Base-by-base conservation (phyloP, 2,888 invertebrate genomes). In the Drosophila setosimentum region DNA sequence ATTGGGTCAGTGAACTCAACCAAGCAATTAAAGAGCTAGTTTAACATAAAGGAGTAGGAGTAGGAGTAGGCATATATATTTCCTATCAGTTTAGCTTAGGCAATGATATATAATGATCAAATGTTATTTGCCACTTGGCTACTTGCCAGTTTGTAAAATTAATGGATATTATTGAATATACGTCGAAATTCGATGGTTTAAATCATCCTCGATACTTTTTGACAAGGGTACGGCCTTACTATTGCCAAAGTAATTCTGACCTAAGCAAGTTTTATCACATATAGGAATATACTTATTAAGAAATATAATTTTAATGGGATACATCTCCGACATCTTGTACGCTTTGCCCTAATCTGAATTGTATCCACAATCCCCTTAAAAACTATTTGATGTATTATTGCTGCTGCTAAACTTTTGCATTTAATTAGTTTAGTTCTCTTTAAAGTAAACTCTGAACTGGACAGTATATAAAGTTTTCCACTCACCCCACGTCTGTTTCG, bases 1-100 rank as follows among this genome's bases (percentile, higher is more conserved):
- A 73, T 65, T 73, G 71, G 82, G 82, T 82, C 82, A 86, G 61
- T 87, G 83, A 87, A 81, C 85, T 67, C 48, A 35, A 24, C 35
- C 27, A 24, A 53, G 21, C 37, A 50, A 48, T 33, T 29, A 27
- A 50, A 37, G 29, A 18, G 49, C 33, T 30, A 13, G 24, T n/a
- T 30, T 49, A 18, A 27, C 4, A 48, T 27, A 48, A 8, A 16
- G 18, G 16, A 27, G 16, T 2, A 30, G 18, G 16, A 27, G 16
- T 2, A 30, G 24, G 45, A 40, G 18, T 57, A 13, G 54, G 58
- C 24, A 45, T 21, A 37, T 40, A 42, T 16, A 51, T 53, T 54
- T 29, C 13, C 42, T 21, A 13, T 42, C 1, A 13, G 42, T 4
- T 61, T 57, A 30, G 18, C n/a, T 54, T 40, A 42, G 33, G 48